Conservation (phyloP, 2,888 invertebrate species). For the Brachylomia viminalis region DNA sequence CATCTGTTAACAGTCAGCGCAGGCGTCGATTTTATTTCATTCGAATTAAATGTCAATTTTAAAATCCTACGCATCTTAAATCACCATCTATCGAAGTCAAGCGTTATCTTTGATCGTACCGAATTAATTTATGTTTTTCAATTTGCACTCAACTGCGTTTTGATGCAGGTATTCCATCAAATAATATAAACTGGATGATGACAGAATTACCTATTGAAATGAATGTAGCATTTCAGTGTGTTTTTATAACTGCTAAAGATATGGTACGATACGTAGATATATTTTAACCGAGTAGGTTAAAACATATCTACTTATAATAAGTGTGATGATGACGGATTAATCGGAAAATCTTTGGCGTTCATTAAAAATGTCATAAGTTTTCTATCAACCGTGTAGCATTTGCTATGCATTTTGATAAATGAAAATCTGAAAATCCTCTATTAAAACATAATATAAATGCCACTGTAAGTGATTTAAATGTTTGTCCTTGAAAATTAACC, state of each 20-base stretch:
- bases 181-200: constrained; percentile 32
- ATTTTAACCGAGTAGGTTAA: too few species aligned
- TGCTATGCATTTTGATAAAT: too few species aligned
- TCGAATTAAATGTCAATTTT: constrained; percentile 47
- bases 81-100: constrained; percentile 63
- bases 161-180: constrained; percentile 37
- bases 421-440: too few species aligned
- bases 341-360: background rate
- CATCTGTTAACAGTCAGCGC: constrained; percentile 53
- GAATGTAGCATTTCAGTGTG: constrained; percentile 6
- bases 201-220: constrained; percentile 21
- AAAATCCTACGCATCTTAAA: constrained; percentile 58
- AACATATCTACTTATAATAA: background rate
- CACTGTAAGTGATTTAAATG: too few species aligned
- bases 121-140: constrained; percentile 61
- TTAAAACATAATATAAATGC: too few species aligned
- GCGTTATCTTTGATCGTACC: constrained; percentile 65
- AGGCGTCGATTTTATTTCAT: constrained; percentile 54
- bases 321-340: background rate
- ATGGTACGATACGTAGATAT: background rate
- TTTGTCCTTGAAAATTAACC: too few species aligned
- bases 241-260: background rate
- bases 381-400: background rate
- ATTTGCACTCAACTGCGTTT: constrained; percentile 39
- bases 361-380: background rate